Conservation (phyloP, 2,113 vertebrate species). For the Hipposideros armiger region DNA sequence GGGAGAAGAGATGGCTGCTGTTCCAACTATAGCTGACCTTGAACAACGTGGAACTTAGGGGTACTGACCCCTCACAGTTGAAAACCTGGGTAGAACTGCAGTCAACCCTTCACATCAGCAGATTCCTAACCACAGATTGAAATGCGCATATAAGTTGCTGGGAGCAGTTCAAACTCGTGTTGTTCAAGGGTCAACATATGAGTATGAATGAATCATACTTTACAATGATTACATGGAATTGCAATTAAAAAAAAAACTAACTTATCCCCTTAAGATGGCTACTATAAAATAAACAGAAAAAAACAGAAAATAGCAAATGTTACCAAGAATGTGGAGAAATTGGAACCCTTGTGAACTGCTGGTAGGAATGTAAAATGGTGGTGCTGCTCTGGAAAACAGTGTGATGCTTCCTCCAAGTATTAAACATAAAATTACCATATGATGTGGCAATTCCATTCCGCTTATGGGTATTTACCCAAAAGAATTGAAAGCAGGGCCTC, state of each 20-base stretch:
- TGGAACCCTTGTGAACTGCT: not conserved
- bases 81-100: not conserved
- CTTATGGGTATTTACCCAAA: not conserved
- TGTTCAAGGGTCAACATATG: not conserved
- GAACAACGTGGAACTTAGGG: not conserved
- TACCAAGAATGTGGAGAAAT: not conserved
- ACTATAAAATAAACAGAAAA: not conserved
- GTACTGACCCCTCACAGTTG: not conserved
- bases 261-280: not conserved
- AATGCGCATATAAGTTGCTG: not conserved
- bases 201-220: not conserved
- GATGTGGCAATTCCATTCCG: not conserved
- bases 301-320: not conserved
- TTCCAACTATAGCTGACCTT: not conserved
- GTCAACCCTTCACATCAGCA: not conserved
- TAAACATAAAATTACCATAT: not conserved
- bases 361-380: too few species aligned
- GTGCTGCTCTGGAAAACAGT: not conserved
- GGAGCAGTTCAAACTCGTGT: not conserved
- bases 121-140: not conserved
- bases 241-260: not conserved
- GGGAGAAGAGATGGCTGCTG: not conserved
- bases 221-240: not conserved
- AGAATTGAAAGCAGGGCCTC: not conserved
- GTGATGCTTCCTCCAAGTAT: not conserved